Evolutionary conservation across 2,888 invertebrate genomes (phyloP), one percentile per base, ranked within the genome.

Genomic region (Tineola bisselliella): DNA sequence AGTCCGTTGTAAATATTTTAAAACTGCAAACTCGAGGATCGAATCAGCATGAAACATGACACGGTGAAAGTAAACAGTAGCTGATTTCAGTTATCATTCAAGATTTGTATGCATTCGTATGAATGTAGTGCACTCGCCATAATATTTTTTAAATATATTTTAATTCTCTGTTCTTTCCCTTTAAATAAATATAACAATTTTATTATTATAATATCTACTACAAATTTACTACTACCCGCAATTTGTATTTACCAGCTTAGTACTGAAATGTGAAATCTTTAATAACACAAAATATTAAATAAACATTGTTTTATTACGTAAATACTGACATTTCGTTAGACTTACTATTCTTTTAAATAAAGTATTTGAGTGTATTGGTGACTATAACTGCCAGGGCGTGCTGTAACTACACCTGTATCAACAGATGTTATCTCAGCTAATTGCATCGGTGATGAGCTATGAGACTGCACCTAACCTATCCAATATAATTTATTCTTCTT

Each of bases 51-150:
- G 31, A 58, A 31, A 33, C 58, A 58, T 58, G 63, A 62, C 63
- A 63, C 70, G 78, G 84, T 79, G 84, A 86, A 84, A 86, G 84
- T 81, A 66, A 66, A 76, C 81, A 70, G 82, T 78, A 82, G 84
- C 63, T 13, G 61, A 33, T 60, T 62, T 33, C 60, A 60, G 52
- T 52, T 15, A 58, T 58, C 25, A 25, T 25, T 25, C 25, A 25
- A n/a, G 13, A 12, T 44, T 44, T 12, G 44, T n/a, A 5, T n/a
- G 44, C 44, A 25, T 25, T 25, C 25, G 25, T 25, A 25, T 25
- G 25, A 25, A 25, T n/a, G n/a, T 25, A 25, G 25, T 25, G 25
- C 6, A 25, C 25, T 4, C 25, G 25, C 25, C 6, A 25, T 25
- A 25, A 25, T 6, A 25, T 25, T 6, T 25, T 25, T 25, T 25